A percentile compares a stretch with the other conserved stretches of the same genome.
Evolutionary conservation across 2,888 invertebrate species (phyloP).

Genomic region (Leptura quadrifasciata): DNA sequence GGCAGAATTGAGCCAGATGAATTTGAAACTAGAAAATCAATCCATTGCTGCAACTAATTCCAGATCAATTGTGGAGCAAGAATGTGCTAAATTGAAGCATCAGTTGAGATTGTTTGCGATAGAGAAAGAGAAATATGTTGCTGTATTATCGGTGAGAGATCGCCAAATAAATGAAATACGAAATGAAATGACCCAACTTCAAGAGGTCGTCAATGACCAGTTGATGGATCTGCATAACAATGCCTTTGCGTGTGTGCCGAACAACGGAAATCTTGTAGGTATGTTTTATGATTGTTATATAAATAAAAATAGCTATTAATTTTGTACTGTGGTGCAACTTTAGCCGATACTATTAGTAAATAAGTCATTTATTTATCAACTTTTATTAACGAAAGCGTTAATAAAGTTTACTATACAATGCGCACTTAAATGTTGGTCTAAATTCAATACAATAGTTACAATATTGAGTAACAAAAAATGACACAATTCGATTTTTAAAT

Average conservation of each 20-base stretch:
- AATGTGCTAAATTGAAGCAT: constrained; percentile 65
- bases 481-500: too few relatives aligned
- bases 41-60: constrained; percentile 57
- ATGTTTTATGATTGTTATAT: constrained; percentile 5
- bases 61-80: constrained; percentile 65
- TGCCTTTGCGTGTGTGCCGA: constrained; percentile 49
- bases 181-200: constrained; percentile 70
- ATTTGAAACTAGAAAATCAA: constrained; percentile 60
- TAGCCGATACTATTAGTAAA: too few relatives aligned
- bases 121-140: constrained; percentile 71
- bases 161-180: constrained; percentile 71
- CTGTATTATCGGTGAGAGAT: constrained; percentile 69
- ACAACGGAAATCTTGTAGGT: constrained; percentile 24
- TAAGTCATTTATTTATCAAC: too few relatives aligned
- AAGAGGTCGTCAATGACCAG: constrained; percentile 71
- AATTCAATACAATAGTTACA: too few relatives aligned
- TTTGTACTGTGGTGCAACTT: background rate
- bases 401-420: too few relatives aligned
- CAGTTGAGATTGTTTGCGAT: constrained; percentile 68
- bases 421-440: too few relatives aligned
- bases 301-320: background rate
- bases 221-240: constrained; percentile 62
- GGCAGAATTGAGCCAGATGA: constrained; percentile 56
- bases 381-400: too few relatives aligned
- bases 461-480: too few relatives aligned